A percentile compares a stretch with the other conserved stretches of the same genome.
These are phyloP conservation scores for Antheraea yamamai DNA, from an alignment of 2,888 invertebrate genomes.

Conservation along the genomic window DNA sequence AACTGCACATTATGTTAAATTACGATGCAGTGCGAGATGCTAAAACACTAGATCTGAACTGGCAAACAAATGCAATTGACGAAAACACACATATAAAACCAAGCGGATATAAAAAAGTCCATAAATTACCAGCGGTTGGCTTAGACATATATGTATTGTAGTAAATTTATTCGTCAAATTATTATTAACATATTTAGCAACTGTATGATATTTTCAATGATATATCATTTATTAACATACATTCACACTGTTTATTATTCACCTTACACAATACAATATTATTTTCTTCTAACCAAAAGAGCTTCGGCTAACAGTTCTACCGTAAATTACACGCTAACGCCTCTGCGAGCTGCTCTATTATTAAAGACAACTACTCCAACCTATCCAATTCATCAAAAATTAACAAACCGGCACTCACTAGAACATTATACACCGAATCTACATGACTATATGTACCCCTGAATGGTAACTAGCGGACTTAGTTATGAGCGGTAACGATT, in stretches of 20 bases:
- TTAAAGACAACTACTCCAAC: constrained; percentile 48
- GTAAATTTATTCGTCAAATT: neutral
- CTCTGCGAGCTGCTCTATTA: constrained; percentile 39
- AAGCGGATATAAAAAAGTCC: too few relatives aligned
- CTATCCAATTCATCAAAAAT: constrained; percentile 57
- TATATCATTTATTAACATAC: neutral
- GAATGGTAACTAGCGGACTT: constrained; percentile 7
- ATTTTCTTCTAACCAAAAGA: constrained; percentile 11
- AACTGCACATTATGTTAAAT: too few relatives aligned
- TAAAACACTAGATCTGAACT: too few relatives aligned
- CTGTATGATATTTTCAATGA: neutral
- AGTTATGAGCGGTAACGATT: constrained; percentile 17
- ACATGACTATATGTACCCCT: constrained; percentile 33
- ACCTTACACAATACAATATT: constrained; percentile 19
- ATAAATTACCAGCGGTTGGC: too few relatives aligned
- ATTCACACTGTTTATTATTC: constrained; percentile 10
- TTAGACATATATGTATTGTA: too few relatives aligned
- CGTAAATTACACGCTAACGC: constrained; percentile 44
- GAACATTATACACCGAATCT: constrained; percentile 37
- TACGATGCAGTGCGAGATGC: too few relatives aligned
- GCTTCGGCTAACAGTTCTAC: constrained; percentile 22
- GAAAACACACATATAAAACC: too few relatives aligned
- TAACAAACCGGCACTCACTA: constrained; percentile 48
- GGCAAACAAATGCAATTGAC: too few relatives aligned
- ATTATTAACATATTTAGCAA: neutral